Evolutionary conservation across 2,888 invertebrate genomes (phyloP).

Genomic region (Drosophila multiciliata): DNA sequence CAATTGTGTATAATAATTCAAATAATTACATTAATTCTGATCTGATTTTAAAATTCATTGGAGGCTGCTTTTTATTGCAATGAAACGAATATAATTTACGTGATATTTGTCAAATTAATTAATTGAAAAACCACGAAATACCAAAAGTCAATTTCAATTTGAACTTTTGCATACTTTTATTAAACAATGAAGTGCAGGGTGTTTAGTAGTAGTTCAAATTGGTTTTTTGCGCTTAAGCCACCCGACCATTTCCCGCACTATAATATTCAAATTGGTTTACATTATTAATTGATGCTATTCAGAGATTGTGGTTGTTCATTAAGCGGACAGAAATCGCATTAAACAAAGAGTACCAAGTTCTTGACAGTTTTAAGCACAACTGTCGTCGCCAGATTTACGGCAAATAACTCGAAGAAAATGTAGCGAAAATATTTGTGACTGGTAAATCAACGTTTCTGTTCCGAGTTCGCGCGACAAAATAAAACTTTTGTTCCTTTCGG

Average conservation of each 20-base stretch:
- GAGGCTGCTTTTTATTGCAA: background rate
- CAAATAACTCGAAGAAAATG: conserved; percentile 37
- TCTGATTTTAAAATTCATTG: background rate
- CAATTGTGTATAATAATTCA: conserved; percentile 19
- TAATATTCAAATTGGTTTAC: conserved; percentile 13
- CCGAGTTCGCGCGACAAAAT: conserved; percentile 43
- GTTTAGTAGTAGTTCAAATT: background rate
- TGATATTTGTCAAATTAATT: background rate
- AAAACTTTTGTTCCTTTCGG: conserved; percentile 59
- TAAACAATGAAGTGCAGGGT: background rate
- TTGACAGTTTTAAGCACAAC: conserved; percentile 8
- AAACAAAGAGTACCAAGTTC: conserved; percentile 6
- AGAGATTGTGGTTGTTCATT: conserved; percentile 21
- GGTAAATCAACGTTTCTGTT: conserved; percentile 59
- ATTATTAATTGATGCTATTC: conserved; percentile 40
- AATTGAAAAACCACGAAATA: background rate
- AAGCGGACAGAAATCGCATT: conserved; percentile 23
- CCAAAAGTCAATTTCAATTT: background rate
- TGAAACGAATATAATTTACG: background rate
- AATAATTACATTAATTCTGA: background rate
- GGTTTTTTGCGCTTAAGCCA: background rate
- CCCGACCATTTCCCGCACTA: background rate
- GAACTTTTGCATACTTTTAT: background rate
- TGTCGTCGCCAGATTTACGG: conserved; percentile 18
- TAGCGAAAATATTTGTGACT: conserved; percentile 49